phyloP scores from a whole-genome alignment of 2,797 vertebrate species.

The Neoniphon sammara region DNA sequence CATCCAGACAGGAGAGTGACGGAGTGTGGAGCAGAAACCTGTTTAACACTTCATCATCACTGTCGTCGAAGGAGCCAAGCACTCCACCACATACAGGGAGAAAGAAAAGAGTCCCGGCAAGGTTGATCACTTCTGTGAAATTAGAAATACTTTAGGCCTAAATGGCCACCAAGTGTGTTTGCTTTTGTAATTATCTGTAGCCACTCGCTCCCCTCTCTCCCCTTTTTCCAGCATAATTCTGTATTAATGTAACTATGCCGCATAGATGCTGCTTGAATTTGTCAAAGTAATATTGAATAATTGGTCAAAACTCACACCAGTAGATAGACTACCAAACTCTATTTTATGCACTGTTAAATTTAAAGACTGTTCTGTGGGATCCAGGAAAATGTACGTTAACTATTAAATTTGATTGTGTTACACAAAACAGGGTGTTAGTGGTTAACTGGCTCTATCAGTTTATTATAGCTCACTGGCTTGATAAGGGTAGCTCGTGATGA shows the following conservation, averaged over 20 bases:
- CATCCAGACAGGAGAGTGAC: conserved; percentile 66
- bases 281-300: conserved; percentile 74
- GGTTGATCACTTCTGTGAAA: conserved; percentile 83
- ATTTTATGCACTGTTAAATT: conserved; percentile 79
- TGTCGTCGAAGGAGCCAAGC: conserved; percentile 57
- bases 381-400: conserved; percentile 66
- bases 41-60: conserved; percentile 77
- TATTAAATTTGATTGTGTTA: conserved; percentile 59
- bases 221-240: conserved; percentile 47
- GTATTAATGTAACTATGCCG: conserved; percentile 37
- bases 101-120: conserved; percentile 61
- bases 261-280: conserved; percentile 60
- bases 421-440: conserved; percentile 58
- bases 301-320: conserved; percentile 63
- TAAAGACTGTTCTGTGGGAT: conserved; percentile 64
- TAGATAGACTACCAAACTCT: conserved; percentile 75
- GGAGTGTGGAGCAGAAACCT: conserved; percentile 65
- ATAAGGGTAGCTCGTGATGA: conserved; percentile 25
- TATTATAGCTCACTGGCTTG: conserved; percentile 41
- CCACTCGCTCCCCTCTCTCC: conserved; percentile 40
- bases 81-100: conserved; percentile 46
- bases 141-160: conserved; percentile 77
- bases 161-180: conserved; percentile 74
- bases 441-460: conserved; percentile 64
- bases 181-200: conserved; percentile 75